These are phyloP conservation scores for Remorina albescens DNA, from an alignment of 2,797 vertebrate genomes.

Conservation along the genomic window DNA sequence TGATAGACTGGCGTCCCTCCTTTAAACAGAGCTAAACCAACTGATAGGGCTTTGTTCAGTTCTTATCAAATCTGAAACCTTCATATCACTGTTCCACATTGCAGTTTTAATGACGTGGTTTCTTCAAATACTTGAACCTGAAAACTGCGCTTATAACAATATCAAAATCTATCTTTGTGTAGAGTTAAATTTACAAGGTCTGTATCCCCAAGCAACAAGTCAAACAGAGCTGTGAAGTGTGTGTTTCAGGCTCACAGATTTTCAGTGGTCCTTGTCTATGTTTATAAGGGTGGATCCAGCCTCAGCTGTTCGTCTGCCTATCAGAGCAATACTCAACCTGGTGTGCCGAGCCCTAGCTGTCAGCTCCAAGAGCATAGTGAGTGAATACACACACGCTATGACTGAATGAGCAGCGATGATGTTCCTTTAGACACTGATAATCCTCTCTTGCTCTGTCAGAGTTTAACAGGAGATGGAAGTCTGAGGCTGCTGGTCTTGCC, in stretches of 20 bases:
- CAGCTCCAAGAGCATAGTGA: constrained; percentile 89
- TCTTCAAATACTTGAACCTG: no score
- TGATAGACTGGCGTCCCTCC: no score
- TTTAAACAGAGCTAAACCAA: no score
- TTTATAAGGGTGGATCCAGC: constrained; percentile 86
- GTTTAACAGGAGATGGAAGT: constrained; percentile 88
- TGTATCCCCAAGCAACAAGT: neutral
- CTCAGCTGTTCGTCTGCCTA: constrained; percentile 88
- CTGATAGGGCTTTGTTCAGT: no score
- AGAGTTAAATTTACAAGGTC: neutral
- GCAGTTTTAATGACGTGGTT: no score
- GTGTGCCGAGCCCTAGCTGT: constrained; percentile 89
- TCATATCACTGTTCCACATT: no score
- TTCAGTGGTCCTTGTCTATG: neutral
- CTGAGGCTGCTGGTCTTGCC: constrained; percentile 89
- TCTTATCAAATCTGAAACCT: no score
- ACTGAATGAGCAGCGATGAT: neutral
- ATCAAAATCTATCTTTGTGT: no score
- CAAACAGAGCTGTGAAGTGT: neutral
- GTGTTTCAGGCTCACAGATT: neutral
- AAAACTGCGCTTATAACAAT: no score
- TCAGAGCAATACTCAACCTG: constrained; percentile 88
- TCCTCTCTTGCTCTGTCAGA: constrained; percentile 72
- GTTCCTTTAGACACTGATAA: no score
- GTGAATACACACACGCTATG: constrained; percentile 21